Evolutionary conservation across 2,888 invertebrate genomes (phyloP).

Genomic region (Girardia tigrina): DNA sequence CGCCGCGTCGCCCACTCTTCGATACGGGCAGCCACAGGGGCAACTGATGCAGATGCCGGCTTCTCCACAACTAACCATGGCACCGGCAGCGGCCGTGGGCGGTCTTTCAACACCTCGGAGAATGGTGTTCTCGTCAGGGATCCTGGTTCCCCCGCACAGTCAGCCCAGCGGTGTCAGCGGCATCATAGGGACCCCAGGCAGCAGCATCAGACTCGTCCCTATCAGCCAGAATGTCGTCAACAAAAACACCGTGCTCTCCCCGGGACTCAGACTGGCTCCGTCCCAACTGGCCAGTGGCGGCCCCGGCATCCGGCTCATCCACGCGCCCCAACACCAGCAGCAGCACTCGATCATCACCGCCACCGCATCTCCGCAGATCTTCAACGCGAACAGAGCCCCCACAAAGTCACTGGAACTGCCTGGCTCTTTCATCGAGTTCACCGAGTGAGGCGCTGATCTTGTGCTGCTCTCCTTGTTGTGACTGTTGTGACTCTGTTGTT

Average conservation of each 20-base stretch:
- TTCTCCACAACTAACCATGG: not conserved
- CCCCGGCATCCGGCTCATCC: not conserved
- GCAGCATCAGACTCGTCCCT: not conserved
- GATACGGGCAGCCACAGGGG: too few species aligned
- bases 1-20: too few species aligned
- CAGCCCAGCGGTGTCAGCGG: too few species aligned
- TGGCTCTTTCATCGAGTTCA: not conserved
- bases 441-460: too few species aligned
- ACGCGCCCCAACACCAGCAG: too few species aligned
- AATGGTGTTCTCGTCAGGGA: not conserved
- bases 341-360: too few species aligned
- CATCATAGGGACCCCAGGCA: too few species aligned
- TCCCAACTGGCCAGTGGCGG: not conserved
- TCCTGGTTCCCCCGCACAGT: not conserved
- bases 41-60: too few species aligned
- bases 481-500: too few species aligned
- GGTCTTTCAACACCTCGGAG: not conserved
- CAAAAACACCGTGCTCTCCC: not conserved
- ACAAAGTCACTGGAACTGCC: not conserved
- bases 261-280: too few species aligned
- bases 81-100: not conserved
- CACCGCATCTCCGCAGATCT: not conserved
- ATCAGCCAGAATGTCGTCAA: not conserved
- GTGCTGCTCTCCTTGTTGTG: not conserved
- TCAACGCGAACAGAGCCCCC: not conserved